A percentile compares a stretch with the other conserved stretches of the same genome.
These are phyloP conservation scores for Graphium colonna DNA, from an alignment of 2,888 invertebrate species.

Conservation along the genomic window DNA sequence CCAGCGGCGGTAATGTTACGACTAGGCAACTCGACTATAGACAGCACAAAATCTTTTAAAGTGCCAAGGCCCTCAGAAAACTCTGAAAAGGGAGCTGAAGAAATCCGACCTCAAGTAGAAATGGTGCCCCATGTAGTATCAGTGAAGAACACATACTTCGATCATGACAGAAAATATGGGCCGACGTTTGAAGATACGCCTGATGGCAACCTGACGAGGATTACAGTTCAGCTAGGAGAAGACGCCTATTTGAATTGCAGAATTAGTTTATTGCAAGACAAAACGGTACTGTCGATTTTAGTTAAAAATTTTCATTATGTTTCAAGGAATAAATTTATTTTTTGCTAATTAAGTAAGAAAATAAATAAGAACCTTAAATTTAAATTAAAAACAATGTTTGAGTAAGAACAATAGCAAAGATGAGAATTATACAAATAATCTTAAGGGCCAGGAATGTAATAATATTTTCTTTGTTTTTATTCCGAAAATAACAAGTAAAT, in stretches of 20 bases:
- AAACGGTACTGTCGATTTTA: too few relatives aligned
- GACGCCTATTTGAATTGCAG: conserved; percentile 87
- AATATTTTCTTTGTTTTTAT: too few relatives aligned
- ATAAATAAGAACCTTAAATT: too few relatives aligned
- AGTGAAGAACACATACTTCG: conserved; percentile 66
- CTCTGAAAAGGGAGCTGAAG: conserved; percentile 34
- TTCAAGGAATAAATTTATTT: too few relatives aligned
- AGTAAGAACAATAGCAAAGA: too few relatives aligned
- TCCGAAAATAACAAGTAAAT: too few relatives aligned
- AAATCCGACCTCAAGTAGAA: conserved; percentile 25
- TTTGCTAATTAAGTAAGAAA: too few relatives aligned
- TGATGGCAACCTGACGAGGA: conserved; percentile 82
- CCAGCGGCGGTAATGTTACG: conserved; percentile 69
- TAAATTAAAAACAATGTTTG: too few relatives aligned
- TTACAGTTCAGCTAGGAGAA: conserved; percentile 87
- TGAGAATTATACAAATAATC: too few relatives aligned
- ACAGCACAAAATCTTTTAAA: conserved; percentile 73
- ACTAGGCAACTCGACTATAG: conserved; percentile 74
- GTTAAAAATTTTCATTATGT: too few relatives aligned
- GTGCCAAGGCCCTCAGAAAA: conserved; percentile 59
- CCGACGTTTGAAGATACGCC: conserved; percentile 83
- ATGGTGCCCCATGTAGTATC: conserved; percentile 62
- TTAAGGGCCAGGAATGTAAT: too few relatives aligned
- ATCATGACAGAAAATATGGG: conserved; percentile 81
- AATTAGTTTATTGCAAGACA: conserved; percentile 86